A percentile compares a stretch with the other conserved stretches of the same genome.
Evolutionary conservation across 2,113 vertebrate genomes (phyloP).

Genomic region (Podiceps cristatus): DNA sequence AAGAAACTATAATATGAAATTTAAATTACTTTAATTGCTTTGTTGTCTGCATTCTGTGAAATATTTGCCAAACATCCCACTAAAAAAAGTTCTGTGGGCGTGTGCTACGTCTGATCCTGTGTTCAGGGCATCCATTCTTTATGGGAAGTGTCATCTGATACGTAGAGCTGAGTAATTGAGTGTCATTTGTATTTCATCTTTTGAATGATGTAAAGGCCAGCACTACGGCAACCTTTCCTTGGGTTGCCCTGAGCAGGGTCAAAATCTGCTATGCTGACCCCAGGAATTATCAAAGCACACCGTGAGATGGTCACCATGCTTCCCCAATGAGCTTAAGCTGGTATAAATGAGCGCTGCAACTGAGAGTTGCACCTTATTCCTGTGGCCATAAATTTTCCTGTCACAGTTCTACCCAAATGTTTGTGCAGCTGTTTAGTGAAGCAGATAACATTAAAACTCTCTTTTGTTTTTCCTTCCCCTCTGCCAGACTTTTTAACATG

Average conservation of each 20-base stretch:
- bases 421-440: not conserved
- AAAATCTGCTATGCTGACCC: not conserved
- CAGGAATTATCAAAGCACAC: not conserved
- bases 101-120: not conserved
- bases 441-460: not conserved
- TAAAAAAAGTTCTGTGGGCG: not conserved
- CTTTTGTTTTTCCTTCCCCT: not conserved
- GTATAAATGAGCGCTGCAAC: not conserved
- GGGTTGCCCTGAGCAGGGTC: not conserved
- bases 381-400: not conserved
- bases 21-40: not conserved
- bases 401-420: not conserved
- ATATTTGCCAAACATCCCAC: not conserved
- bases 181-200: accelerated
- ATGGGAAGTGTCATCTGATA: not conserved
- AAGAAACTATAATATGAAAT: not conserved
- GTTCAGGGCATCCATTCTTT: not conserved
- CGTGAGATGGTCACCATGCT: not conserved
- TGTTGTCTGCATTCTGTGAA: not conserved
- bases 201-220: not conserved
- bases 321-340: not conserved
- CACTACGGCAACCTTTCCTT: not conserved
- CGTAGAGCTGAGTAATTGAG: not conserved
- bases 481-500: not conserved
- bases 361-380: not conserved